Percentiles rank a stretch among this genome's conserved stretches.
phyloP scores from a whole-genome alignment of 2,888 invertebrate genomes.

The Idaea straminata region DNA sequence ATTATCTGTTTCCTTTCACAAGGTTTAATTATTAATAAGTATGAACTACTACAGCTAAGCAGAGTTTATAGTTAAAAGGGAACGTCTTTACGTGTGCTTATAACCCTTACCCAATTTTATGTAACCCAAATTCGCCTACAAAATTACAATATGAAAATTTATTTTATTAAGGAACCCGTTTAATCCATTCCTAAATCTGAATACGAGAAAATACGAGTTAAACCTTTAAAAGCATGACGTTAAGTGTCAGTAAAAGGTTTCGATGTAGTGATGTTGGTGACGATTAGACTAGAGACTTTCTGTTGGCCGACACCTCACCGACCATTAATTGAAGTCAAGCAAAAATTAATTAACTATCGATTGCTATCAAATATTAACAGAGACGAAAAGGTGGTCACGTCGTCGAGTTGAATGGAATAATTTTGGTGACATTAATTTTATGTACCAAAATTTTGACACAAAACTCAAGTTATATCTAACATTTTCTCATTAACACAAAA shows the following conservation, averaged over 20 bases:
- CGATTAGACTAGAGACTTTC: background rate
- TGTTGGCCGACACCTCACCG: background rate
- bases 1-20: conserved; percentile 10
- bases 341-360: too few relatives aligned
- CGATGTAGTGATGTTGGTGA: background rate
- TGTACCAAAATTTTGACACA: too few relatives aligned
- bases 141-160: background rate
- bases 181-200: background rate
- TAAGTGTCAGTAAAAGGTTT: conserved; percentile 25
- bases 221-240: conserved; percentile 18
- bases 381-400: too few relatives aligned
- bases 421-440: too few relatives aligned
- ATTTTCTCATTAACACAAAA: too few relatives aligned
- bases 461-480: too few relatives aligned
- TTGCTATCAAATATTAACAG: too few relatives aligned
- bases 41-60: conserved; percentile 9
- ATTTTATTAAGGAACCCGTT: conserved; percentile 1
- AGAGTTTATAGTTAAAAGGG: background rate
- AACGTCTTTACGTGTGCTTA: background rate
- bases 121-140: background rate
- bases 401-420: too few relatives aligned
- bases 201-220: conserved; percentile 3
- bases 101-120: background rate
- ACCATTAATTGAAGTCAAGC: too few relatives aligned
- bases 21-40: conserved; percentile 20